These are phyloP conservation scores for Cuniculus paca DNA, from an alignment of 2,797 vertebrate species.

Conservation along the genomic window DNA sequence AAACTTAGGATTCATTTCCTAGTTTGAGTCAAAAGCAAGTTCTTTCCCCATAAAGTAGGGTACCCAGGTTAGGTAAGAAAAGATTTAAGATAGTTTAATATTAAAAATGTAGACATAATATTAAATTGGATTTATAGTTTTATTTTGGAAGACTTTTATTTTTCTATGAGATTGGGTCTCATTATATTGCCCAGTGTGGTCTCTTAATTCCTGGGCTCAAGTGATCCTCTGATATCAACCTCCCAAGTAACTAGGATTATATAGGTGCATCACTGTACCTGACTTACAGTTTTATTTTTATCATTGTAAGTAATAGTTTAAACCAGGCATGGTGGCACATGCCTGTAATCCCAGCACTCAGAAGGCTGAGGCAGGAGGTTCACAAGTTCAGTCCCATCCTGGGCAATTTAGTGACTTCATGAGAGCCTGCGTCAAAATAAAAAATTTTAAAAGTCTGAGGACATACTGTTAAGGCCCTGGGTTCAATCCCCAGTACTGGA, in stretches of 20 bases:
- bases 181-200: not conserved
- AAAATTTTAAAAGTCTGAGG: not conserved
- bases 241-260: not conserved
- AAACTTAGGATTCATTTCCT: constrained; percentile 46
- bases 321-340: not conserved
- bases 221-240: not conserved
- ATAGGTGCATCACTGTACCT: not conserved
- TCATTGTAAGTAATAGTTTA: constrained; percentile 50
- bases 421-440: not conserved
- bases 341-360: not conserved
- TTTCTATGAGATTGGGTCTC: not conserved
- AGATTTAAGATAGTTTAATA: constrained; percentile 41
- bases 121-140: constrained; percentile 25
- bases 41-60: constrained; percentile 16
- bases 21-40: constrained; percentile 37
- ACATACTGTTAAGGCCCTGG: not conserved
- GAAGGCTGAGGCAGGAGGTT: not conserved
- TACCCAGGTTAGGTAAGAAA: not conserved
- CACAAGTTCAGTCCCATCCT: not conserved
- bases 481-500: too few species aligned
- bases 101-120: not conserved
- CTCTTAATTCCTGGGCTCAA: not conserved
- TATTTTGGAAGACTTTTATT: not conserved
- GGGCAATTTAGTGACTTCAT: not conserved
- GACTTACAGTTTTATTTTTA: constrained; percentile 2